Base-by-base conservation (phyloP, 2,888 invertebrate species). In the Pandemis corylana region DNA sequence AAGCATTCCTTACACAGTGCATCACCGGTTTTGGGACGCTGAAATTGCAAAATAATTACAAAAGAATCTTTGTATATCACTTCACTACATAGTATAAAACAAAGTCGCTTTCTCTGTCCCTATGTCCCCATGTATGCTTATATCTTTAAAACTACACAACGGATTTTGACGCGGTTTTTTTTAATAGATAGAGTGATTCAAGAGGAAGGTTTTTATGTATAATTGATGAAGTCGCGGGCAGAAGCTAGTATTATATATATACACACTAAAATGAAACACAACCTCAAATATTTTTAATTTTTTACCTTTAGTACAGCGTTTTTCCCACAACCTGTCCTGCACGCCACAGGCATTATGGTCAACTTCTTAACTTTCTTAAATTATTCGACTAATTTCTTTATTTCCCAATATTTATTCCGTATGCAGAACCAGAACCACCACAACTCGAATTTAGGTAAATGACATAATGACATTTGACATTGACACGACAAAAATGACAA, bases 1-100 rank as follows among this genome's bases (percentile, higher is more conserved):
- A 99, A 99, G 89, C 99, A 99, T 83, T 98, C 97, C 89, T 98
- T 99, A 87, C 99, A 99, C 36, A 99, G 92, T 0, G 97, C 96
- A 94, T 98, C 97, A 0, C 98, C 97, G 7, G 98, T 98, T 95
- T 98, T 98, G 0, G 98, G 98, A 13, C 98, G 95, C 98, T 98
- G 87, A 71, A 95, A 86, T 75, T 20, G 0, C 15, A 66, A 62
- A 62, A 70, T 41, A 75, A 15, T 20, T 20, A n/a, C 2, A 36
- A 61, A 44, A 51, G 56, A 28, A 15, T 42, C 13, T n/a, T 59
- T 72, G 13, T 46, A 46, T 20, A n/a, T n/a, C n/a, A n/a, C n/a
- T n/a, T n/a, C n/a, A n/a, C n/a, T n/a, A n/a, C n/a, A n/a, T n/a
- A n/a, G n/a, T n/a, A n/a, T n/a, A n/a, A n/a, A n/a, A n/a, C n/a